These are phyloP conservation scores for Cryptocephalus primarius DNA, from an alignment of 2,888 invertebrate genomes.

Conservation along the genomic window DNA sequence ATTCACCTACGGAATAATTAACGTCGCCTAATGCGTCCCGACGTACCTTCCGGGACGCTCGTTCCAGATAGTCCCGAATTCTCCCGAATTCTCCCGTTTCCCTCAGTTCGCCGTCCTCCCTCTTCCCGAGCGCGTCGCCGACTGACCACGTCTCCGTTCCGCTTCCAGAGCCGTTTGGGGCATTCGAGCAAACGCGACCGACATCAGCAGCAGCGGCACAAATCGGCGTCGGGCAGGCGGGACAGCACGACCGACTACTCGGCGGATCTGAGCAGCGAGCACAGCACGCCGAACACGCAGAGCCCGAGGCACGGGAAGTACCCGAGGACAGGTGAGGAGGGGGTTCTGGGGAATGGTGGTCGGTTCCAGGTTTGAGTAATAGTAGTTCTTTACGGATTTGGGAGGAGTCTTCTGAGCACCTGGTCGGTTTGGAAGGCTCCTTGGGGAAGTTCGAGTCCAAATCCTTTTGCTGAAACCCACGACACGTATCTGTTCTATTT, in stretches of 20 bases:
- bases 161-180: slow-evolving; percentile 63
- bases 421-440: too few species aligned
- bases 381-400: too few species aligned
- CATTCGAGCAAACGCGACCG: slow-evolving; percentile 9
- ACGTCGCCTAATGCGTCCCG: too few species aligned
- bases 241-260: slow-evolving; percentile 58
- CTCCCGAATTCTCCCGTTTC: not conserved
- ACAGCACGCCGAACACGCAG: slow-evolving; percentile 61
- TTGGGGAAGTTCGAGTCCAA: too few species aligned
- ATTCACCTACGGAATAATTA: too few species aligned
- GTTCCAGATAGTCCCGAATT: not conserved
- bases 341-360: too few species aligned
- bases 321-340: slow-evolving; percentile 41
- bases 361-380: too few species aligned
- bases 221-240: slow-evolving; percentile 37
- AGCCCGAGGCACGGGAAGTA: slow-evolving; percentile 61
- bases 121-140: not conserved
- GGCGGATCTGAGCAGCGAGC: slow-evolving; percentile 67
- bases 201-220: not conserved
- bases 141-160: not conserved
- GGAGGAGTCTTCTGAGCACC: too few species aligned
- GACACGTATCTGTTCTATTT: too few species aligned
- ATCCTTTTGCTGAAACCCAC: too few species aligned
- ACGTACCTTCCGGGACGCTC: not conserved
- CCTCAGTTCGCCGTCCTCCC: not conserved